These are phyloP conservation scores for Elmis aenea DNA, from an alignment of 2,888 invertebrate genomes.

Conservation along the genomic window DNA sequence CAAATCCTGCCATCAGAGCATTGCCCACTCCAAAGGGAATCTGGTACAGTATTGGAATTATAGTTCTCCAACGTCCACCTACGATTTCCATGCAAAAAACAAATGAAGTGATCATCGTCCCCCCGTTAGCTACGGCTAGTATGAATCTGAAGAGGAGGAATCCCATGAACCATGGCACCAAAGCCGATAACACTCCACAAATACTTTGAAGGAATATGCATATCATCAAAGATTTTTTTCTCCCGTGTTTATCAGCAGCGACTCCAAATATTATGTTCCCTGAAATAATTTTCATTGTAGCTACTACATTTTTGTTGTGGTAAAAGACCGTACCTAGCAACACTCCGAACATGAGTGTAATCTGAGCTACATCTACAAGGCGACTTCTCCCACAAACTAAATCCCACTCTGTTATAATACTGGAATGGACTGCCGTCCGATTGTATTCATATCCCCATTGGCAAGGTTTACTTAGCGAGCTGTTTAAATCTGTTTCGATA, in stretches of 20 bases:
- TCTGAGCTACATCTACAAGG: constrained; percentile 56
- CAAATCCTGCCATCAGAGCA: constrained; percentile 53
- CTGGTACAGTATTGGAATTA: constrained; percentile 59
- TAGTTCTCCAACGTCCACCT: constrained; percentile 57
- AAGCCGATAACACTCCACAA: constrained; percentile 51
- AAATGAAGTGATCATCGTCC: constrained; percentile 60
- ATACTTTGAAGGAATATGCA: constrained; percentile 53
- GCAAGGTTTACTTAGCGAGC: constrained; percentile 26
- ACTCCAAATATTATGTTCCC: constrained; percentile 57
- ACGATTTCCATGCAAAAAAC: constrained; percentile 63
- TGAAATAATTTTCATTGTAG: constrained; percentile 11
- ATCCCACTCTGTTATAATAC: constrained; percentile 63
- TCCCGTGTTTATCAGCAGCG: constrained; percentile 58
- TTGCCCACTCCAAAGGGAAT: constrained; percentile 59
- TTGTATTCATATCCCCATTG: constrained; percentile 51
- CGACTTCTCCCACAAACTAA: constrained; percentile 57
- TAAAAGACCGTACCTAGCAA: constrained; percentile 49
- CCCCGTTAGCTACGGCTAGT: constrained; percentile 57
- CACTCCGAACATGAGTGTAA: constrained; percentile 59
- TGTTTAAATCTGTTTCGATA: not conserved
- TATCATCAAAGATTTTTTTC: constrained; percentile 54
- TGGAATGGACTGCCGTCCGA: constrained; percentile 52
- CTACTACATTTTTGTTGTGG: not conserved
- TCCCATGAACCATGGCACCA: constrained; percentile 50
- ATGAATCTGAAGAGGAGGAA: constrained; percentile 55